Conservation (phyloP, 2,888 invertebrate species). For the Drosophila ochracea region DNA sequence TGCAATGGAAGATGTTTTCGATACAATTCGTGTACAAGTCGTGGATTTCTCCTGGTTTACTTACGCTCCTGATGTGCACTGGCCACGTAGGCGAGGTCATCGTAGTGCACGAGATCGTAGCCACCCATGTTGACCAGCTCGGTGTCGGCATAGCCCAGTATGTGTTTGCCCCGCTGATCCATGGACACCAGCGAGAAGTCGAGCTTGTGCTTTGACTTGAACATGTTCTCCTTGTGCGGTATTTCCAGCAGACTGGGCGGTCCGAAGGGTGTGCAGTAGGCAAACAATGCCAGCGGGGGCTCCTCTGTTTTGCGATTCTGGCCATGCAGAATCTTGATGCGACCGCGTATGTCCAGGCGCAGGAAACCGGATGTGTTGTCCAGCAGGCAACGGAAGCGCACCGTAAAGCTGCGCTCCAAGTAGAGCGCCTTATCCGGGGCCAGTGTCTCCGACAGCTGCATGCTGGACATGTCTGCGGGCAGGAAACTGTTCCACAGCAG, state of each 20-base stretch:
- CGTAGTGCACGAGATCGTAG: slow-evolving; percentile 98
- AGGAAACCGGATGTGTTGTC: slow-evolving; percentile 99
- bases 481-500: slow-evolving; percentile 97
- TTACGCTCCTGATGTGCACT: slow-evolving; percentile 99
- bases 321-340: slow-evolving; percentile 97
- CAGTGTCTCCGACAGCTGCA: slow-evolving; percentile 94
- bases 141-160: slow-evolving; percentile 96
- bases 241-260: slow-evolving; percentile 98
- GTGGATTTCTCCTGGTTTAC: slow-evolving; percentile 82
- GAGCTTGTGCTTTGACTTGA: slow-evolving; percentile 99
- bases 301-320: slow-evolving; percentile 98
- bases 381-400: slow-evolving; percentile 98
- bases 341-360: slow-evolving; percentile 98
- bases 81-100: slow-evolving; percentile 98
- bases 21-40: neutral
- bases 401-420: slow-evolving; percentile 98
- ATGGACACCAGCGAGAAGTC: slow-evolving; percentile 98
- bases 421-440: slow-evolving; percentile 95
- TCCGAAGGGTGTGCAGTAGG: slow-evolving; percentile 99
- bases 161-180: slow-evolving; percentile 98
- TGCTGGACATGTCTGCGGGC: slow-evolving; percentile 87
- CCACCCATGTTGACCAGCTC: slow-evolving; percentile 97
- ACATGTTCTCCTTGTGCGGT: slow-evolving; percentile 99
- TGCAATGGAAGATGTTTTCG: slow-evolving; percentile 84
- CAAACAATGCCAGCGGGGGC: slow-evolving; percentile 97